Percentiles rank a stretch among this genome's conserved stretches.
These are phyloP conservation scores for Hypotaenidia okinawae DNA, from an alignment of 2,797 vertebrate species.

Conservation along the genomic window DNA sequence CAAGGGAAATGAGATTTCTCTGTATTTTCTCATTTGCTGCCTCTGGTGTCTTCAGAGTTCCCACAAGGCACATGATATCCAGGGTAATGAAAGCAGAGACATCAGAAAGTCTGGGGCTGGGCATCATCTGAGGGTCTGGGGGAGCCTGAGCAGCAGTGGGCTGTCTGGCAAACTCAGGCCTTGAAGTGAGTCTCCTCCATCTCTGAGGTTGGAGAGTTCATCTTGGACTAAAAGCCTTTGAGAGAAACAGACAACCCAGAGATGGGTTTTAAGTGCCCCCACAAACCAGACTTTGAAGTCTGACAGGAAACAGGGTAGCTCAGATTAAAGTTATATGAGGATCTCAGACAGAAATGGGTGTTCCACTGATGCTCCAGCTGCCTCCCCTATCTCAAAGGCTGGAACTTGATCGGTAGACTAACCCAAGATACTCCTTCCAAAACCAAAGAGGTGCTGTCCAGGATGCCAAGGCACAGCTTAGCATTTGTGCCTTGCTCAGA, in stretches of 20 bases:
- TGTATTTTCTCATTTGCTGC: background rate
- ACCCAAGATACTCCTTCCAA: background rate
- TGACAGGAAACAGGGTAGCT: background rate
- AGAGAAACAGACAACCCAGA: background rate
- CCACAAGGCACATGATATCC: background rate
- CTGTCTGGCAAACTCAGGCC: background rate
- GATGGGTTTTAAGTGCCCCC: fast-evolving
- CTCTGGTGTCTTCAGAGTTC: background rate
- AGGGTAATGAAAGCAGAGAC: background rate
- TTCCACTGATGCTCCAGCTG: background rate
- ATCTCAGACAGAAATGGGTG: background rate
- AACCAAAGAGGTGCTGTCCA: background rate
- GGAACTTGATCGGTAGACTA: background rate
- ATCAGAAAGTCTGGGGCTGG: background rate
- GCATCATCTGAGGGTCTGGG: background rate
- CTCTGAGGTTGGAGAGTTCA: background rate
- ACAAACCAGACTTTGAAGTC: background rate
- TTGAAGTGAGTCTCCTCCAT: background rate
- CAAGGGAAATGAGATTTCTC: background rate
- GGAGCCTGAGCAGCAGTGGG: background rate
- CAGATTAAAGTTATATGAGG: background rate
- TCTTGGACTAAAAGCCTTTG: background rate
- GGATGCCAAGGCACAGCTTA: background rate
- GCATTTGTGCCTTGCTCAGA: fast-evolving
- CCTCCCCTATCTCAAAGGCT: background rate